These are phyloP conservation scores for Thalassoma bifasciatum DNA, from an alignment of 2,113 vertebrate species.

Conservation along the genomic window DNA sequence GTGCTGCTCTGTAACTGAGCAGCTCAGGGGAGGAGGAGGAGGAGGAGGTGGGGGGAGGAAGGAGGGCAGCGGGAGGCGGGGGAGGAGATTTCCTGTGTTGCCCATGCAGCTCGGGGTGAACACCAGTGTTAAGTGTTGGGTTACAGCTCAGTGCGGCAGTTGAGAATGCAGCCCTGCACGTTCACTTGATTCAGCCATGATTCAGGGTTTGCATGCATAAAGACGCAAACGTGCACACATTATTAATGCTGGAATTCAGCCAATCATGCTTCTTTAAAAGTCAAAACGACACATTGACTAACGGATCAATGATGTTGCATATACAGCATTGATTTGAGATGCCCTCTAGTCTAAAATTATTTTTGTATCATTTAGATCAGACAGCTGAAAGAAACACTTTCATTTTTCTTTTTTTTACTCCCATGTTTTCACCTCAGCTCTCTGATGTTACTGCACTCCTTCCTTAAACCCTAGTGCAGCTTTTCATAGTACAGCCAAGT, in stretches of 20 bases:
- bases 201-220: conserved; percentile 6
- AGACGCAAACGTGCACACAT: not conserved
- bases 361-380: too few relatives aligned
- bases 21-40: conserved; percentile 29
- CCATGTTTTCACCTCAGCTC: too few relatives aligned
- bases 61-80: conserved; percentile 7
- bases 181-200: conserved; percentile 26
- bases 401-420: too few relatives aligned
- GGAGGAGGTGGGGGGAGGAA: too few relatives aligned
- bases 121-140: conserved; percentile 71
- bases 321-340: too few relatives aligned
- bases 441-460: too few relatives aligned
- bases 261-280: not conserved
- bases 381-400: too few relatives aligned
- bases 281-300: too few relatives aligned
- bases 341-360: too few relatives aligned
- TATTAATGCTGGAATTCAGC: not conserved
- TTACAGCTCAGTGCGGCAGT: conserved; percentile 65
- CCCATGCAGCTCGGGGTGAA: conserved; percentile 71
- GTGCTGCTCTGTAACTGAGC: conserved; percentile 49
- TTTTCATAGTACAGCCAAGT: too few relatives aligned
- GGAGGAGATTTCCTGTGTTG: conserved; percentile 72
- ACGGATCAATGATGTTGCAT: too few relatives aligned
- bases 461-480: too few relatives aligned
- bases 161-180: conserved; percentile 23